Evolutionary conservation across 2,113 vertebrate species (phyloP).

Genomic region (Damaliscus lunatus): DNA sequence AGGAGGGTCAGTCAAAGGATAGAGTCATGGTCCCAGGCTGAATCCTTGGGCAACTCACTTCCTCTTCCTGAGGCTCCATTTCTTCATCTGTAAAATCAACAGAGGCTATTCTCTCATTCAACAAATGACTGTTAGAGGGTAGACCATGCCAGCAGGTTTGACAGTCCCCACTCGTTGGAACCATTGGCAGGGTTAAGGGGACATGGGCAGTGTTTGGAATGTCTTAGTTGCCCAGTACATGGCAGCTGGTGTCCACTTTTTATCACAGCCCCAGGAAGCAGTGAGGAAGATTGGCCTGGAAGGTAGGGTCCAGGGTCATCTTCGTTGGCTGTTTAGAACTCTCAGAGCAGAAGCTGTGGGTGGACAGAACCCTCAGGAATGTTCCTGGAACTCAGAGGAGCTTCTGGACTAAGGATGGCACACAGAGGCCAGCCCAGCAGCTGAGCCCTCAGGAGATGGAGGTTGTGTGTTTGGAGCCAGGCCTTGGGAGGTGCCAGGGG

Average conservation of each 20-base stretch:
- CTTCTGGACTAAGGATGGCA: neutral
- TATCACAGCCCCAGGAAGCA: neutral
- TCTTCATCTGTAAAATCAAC: neutral
- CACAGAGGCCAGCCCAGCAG: neutral
- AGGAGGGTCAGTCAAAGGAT: neutral
- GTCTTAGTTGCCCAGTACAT: accelerated
- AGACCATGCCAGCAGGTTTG: neutral
- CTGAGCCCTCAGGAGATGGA: neutral
- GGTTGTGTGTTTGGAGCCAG: neutral
- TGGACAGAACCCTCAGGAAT: constrained; percentile 7
- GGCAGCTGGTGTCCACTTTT: neutral
- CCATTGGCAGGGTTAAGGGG: neutral
- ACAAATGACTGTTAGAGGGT: neutral
- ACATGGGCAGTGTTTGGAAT: neutral
- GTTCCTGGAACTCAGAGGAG: constrained; percentile 35
- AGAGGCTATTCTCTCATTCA: neutral
- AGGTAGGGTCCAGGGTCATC: neutral
- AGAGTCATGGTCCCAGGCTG: neutral
- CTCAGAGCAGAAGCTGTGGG: neutral
- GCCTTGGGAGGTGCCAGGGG: neutral
- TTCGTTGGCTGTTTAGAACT: neutral
- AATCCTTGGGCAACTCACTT: neutral
- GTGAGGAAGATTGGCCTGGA: neutral
- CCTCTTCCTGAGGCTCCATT: neutral
- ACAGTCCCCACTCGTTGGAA: neutral